phyloP scores from a whole-genome alignment of 2,113 vertebrate species.

The Myocastor coypus region DNA sequence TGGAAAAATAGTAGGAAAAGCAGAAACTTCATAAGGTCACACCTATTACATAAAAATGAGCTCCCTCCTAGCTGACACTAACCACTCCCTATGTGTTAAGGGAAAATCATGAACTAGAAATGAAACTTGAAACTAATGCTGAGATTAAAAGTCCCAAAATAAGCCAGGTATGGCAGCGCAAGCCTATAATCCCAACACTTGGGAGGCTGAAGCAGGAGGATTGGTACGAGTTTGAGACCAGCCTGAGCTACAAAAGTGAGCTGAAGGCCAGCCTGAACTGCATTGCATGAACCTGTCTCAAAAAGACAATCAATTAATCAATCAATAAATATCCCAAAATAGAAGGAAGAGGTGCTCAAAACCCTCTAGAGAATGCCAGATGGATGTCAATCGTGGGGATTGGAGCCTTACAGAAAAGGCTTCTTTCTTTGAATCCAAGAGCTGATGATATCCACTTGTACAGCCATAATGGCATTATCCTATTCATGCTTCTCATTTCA shows the following conservation, averaged over 20 bases:
- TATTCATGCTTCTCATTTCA: slow-evolving; percentile 28
- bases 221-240: too few relatives aligned
- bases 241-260: too few relatives aligned
- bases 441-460: not conserved
- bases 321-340: not conserved
- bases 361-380: not conserved
- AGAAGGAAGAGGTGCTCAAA: not conserved
- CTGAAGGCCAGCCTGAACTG: too few relatives aligned
- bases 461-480: not conserved
- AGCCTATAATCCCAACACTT: too few relatives aligned
- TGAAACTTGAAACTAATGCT: slow-evolving; percentile 5
- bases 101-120: not conserved
- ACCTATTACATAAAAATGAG: slow-evolving; percentile 25
- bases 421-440: slow-evolving; percentile 46
- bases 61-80: not conserved
- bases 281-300: too few relatives aligned
- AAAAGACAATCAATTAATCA: too few relatives aligned
- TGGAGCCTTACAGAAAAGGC: not conserved
- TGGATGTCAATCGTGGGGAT: not conserved
- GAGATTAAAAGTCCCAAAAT: not conserved
- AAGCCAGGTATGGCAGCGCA: too few relatives aligned
- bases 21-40: slow-evolving; percentile 31
- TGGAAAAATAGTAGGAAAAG: not conserved
- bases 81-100: not conserved
- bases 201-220: too few relatives aligned